These are phyloP conservation scores for Gandaritis pyraliata DNA, from an alignment of 2,888 invertebrate species.

Conservation along the genomic window DNA sequence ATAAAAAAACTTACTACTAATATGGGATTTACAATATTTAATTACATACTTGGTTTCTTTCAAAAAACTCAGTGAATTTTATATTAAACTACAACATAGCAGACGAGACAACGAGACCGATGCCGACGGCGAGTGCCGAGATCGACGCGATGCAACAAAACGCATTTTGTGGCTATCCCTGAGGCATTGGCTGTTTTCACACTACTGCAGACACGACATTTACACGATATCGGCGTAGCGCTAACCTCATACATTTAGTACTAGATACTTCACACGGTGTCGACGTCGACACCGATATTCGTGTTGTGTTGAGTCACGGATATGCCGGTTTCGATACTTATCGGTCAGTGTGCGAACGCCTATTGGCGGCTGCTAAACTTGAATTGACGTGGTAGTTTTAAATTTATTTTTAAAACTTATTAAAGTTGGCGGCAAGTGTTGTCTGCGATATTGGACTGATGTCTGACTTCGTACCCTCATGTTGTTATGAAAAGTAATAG, in stretches of 20 bases:
- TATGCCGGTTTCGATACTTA: too few relatives aligned
- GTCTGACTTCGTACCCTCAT: conserved; percentile 6
- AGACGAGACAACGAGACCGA: conserved; percentile 44
- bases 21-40: too few relatives aligned
- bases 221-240: too few relatives aligned
- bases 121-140: conserved; percentile 32
- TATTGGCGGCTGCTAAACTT: conserved; percentile 34
- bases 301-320: too few relatives aligned
- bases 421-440: conserved; percentile 28
- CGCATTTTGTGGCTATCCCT: conserved; percentile 44
- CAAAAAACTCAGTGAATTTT: too few relatives aligned
- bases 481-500: background rate
- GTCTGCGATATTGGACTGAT: conserved; percentile 7
- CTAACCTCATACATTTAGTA: too few relatives aligned
- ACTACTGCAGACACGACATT: too few relatives aligned
- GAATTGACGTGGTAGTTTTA: conserved; percentile 28
- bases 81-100: conserved; percentile 22
- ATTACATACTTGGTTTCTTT: too few relatives aligned
- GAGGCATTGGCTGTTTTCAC: conserved; percentile 29
- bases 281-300: too few relatives aligned
- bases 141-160: conserved; percentile 46
- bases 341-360: too few relatives aligned
- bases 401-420: conserved; percentile 35
- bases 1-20: too few relatives aligned
- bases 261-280: too few relatives aligned